phyloP scores from a whole-genome alignment of 1,140 invertebrate species.

The Drosophila nannoptera region DNA sequence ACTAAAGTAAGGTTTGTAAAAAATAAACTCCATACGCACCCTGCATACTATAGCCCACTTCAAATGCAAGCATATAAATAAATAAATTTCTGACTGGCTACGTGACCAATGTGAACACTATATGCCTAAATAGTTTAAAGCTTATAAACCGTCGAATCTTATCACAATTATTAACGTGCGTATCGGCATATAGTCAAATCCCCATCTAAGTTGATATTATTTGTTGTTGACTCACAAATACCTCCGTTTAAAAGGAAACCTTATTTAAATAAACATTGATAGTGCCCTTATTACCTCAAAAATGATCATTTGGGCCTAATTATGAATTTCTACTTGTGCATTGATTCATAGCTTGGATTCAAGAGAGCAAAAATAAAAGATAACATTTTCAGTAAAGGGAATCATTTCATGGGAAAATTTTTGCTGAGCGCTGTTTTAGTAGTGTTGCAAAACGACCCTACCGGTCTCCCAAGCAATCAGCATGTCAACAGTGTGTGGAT shows the following conservation, averaged over 20 bases:
- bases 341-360: neutral
- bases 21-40: too few relatives aligned
- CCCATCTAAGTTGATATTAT: slow-evolving; percentile 11
- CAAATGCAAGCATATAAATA: slow-evolving; percentile 1
- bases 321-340: neutral
- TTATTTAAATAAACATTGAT: neutral
- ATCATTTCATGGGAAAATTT: neutral
- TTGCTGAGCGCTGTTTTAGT: neutral
- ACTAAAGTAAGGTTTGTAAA: slow-evolving; percentile 18
- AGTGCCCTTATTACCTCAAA: neutral
- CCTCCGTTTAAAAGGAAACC: neutral
- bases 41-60: too few relatives aligned
- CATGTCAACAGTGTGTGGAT: neutral
- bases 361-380: neutral
- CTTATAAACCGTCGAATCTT: slow-evolving; percentile 38
- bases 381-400: neutral
- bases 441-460: slow-evolving; percentile 39
- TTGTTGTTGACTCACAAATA: slow-evolving; percentile 39
- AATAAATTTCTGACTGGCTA: slow-evolving; percentile 28
- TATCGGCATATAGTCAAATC: slow-evolving; percentile 20
- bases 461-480: slow-evolving; percentile 27
- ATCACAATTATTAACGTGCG: slow-evolving; percentile 34
- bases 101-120: slow-evolving; percentile 59
- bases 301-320: neutral
- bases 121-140: slow-evolving; percentile 29